These are phyloP conservation scores for Gobio occitaniae DNA, from an alignment of 2,797 vertebrate genomes.

Conservation along the genomic window DNA sequence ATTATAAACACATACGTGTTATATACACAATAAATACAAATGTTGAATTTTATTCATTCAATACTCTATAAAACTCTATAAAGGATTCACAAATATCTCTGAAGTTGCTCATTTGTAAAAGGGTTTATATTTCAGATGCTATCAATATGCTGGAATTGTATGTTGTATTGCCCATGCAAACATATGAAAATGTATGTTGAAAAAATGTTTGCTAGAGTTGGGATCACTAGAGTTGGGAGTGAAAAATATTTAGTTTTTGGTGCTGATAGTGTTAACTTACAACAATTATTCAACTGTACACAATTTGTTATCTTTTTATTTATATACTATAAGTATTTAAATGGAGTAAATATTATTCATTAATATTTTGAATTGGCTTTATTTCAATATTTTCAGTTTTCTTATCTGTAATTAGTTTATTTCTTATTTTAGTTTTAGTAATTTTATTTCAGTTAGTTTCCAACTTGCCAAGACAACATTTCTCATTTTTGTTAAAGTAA, in stretches of 20 bases:
- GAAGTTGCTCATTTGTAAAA: background rate
- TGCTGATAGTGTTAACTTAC: background rate
- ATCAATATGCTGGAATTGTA: background rate
- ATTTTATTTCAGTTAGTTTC: background rate
- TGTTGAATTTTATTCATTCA: slow-evolving; percentile 1
- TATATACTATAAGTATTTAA: background rate
- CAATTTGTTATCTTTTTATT: background rate
- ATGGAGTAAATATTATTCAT: background rate
- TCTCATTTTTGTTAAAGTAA: background rate
- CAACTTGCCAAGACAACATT: background rate
- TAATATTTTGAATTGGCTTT: background rate
- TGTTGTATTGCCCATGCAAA: background rate
- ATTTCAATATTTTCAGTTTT: background rate
- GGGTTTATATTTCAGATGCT: background rate
- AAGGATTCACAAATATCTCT: background rate
- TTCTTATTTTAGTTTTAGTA: background rate
- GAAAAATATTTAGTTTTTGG: background rate
- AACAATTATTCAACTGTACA: background rate
- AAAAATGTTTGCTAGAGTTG: background rate
- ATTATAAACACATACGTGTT: background rate
- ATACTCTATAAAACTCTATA: background rate
- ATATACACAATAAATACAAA: background rate
- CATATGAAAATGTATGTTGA: background rate
- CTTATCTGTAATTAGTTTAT: background rate
- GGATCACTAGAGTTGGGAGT: background rate